Percentiles rank a stretch among this genome's conserved stretches.
phyloP scores from a whole-genome alignment of 35 echinoderm and acorn worm species.

The Lytechinus pictus region DNA sequence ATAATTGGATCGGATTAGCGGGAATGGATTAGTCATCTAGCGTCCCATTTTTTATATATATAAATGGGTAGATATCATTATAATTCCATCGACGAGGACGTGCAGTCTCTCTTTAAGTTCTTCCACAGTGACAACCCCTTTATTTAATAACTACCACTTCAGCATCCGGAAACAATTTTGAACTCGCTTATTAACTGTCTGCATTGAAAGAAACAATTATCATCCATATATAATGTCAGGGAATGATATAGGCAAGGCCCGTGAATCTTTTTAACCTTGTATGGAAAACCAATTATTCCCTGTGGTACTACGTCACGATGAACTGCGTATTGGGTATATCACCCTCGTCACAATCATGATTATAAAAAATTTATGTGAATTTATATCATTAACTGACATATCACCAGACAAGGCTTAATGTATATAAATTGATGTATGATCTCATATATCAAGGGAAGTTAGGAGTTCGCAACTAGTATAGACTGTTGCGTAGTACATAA shows the following conservation, averaged over 20 bases:
- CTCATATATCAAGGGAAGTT: too few species aligned
- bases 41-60: background rate
- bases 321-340: too few species aligned
- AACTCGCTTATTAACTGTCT: background rate
- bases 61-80: background rate
- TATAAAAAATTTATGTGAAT: too few species aligned
- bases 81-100: background rate
- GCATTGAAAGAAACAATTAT: background rate
- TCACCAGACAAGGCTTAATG: background rate
- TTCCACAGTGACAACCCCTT: background rate
- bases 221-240: background rate
- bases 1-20: background rate
- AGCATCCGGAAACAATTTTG: background rate
- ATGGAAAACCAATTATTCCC: background rate
- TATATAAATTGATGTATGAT: background rate
- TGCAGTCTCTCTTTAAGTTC: background rate
- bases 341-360: too few species aligned
- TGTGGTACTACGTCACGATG: too few species aligned
- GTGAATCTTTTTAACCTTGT: background rate
- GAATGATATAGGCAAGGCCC: background rate
- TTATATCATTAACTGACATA: background rate
- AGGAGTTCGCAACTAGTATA: too few species aligned
- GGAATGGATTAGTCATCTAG: background rate
- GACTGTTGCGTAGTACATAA: too few species aligned
- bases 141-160: background rate